These are phyloP conservation scores for Myotis daubentonii DNA, from an alignment of 2,797 vertebrate genomes.

Conservation along the genomic window DNA sequence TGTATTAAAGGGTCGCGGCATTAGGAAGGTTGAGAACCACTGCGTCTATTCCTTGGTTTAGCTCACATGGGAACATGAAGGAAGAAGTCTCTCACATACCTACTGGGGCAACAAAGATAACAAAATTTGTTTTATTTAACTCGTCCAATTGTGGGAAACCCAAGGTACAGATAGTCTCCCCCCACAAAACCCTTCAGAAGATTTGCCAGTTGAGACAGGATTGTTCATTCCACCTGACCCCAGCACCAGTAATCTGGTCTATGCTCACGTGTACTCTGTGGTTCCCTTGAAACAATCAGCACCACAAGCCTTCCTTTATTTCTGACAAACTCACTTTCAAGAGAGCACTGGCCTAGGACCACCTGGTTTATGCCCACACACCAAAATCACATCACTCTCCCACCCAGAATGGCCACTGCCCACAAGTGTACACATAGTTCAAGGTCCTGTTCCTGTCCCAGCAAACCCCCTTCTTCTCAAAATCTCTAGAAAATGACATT, in stretches of 20 bases:
- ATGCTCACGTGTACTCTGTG: neutral
- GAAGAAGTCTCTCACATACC: neutral
- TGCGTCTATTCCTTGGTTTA: slow-evolving; percentile 21
- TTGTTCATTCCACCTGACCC: neutral
- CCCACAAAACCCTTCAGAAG: neutral
- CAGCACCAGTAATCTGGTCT: neutral
- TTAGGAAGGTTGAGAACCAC: too few relatives aligned
- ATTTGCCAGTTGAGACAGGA: neutral
- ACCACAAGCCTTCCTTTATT: slow-evolving; percentile 21
- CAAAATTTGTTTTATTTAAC: slow-evolving; percentile 31
- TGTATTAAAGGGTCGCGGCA: too few relatives aligned
- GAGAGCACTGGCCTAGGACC: neutral
- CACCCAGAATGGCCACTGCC: neutral
- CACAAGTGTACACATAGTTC: slow-evolving; percentile 14
- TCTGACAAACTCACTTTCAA: neutral
- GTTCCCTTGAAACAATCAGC: neutral
- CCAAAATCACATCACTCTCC: neutral
- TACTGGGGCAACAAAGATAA: slow-evolving; percentile 11
- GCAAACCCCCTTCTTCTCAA: neutral
- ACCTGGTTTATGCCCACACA: neutral
- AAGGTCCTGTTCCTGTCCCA: neutral
- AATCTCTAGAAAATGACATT: slow-evolving; percentile 8
- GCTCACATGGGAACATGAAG: neutral
- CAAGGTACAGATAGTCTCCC: neutral
- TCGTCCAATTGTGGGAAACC: slow-evolving; percentile 31